Conservation (phyloP, 2,113 vertebrate species). For the Halichoeres trimaculatus region DNA sequence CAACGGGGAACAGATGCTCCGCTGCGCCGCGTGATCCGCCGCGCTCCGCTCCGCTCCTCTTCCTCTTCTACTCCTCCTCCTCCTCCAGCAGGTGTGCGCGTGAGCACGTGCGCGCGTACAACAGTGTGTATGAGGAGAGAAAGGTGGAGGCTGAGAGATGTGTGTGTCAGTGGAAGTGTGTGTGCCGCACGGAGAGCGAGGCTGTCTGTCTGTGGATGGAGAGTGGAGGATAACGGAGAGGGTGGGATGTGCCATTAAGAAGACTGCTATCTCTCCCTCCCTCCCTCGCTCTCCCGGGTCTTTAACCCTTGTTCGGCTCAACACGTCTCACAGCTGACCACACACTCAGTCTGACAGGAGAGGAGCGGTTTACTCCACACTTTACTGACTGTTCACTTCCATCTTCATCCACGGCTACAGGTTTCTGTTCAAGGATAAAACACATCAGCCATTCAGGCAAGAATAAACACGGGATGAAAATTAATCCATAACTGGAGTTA, state of each 20-base stretch:
- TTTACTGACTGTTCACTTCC: no score
- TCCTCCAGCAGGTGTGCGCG: conserved; percentile 26
- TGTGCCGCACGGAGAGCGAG: conserved; percentile 33
- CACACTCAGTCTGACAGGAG: no score
- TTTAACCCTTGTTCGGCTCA: conserved; percentile 60
- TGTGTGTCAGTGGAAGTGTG: neutral
- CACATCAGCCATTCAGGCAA: no score
- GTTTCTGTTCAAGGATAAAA: neutral
- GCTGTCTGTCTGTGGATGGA: conserved; percentile 47
- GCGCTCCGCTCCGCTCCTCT: conserved; percentile 5
- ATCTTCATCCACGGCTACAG: neutral
- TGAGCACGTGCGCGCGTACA: conserved; percentile 1
- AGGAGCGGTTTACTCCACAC: no score
- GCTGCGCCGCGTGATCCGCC: conserved; percentile 27
- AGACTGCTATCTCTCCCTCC: conserved; percentile 32
- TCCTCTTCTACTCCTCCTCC: conserved; percentile 26
- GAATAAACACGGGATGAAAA: no score
- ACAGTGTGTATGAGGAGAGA: neutral
- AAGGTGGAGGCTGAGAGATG: neutral
- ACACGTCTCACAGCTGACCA: conserved; percentile 27
- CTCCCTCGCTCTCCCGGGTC: conserved; percentile 15
- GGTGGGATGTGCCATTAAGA: conserved; percentile 51
- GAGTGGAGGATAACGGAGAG: conserved; percentile 47
- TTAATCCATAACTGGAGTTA: no score
- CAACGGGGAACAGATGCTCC: conserved; percentile 37